phyloP scores from a whole-genome alignment of 2,797 vertebrate genomes.

The Pelodytes ibericus region DNA sequence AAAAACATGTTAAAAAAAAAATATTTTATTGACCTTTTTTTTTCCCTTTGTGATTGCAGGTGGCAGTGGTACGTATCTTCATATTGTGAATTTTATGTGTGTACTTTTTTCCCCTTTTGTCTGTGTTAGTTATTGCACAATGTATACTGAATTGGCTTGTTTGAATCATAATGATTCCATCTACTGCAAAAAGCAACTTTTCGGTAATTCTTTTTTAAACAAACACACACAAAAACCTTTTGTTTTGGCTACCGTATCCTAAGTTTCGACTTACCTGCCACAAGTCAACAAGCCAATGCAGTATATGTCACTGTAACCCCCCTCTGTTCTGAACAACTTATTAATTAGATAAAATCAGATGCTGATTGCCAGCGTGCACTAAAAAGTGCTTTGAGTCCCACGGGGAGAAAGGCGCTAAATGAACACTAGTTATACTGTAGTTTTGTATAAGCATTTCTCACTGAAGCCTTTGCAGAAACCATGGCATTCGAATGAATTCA shows the following conservation, averaged over 20 bases:
- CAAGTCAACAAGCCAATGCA: neutral
- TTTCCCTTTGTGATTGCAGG: neutral
- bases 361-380: neutral
- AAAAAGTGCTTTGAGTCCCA: no score
- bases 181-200: neutral
- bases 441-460: no score
- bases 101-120: neutral
- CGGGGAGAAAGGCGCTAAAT: no score
- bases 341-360: neutral
- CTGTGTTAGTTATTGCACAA: neutral
- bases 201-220: no score
- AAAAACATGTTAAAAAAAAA: neutral
- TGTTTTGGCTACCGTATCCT: no score
- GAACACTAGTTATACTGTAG: no score
- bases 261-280: no score
- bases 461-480: no score
- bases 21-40: neutral
- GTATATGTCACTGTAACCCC: neutral
- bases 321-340: slow-evolving; percentile 42
- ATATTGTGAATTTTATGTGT: neutral
- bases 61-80: slow-evolving; percentile 6
- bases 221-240: no score
- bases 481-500: no score
- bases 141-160: slow-evolving; percentile 19
- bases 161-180: neutral